Percentiles rank a stretch among this genome's conserved stretches.
phyloP scores from a whole-genome alignment of 35 echinoderm and acorn worm genomes.

The Amphiura filiformis region DNA sequence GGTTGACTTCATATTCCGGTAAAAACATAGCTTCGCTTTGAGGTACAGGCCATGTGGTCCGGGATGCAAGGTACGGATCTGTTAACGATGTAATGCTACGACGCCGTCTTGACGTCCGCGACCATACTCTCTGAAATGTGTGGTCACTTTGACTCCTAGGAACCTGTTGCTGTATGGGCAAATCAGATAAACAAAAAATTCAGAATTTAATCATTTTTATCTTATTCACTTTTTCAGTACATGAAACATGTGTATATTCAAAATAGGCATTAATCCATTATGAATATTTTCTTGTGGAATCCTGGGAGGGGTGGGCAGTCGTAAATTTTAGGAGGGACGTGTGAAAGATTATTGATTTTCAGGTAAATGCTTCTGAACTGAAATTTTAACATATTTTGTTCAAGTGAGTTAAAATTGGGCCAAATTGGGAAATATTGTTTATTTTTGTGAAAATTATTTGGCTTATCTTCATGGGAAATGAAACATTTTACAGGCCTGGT shows the following conservation, averaged over 20 bases:
- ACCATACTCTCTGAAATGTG: conserved; percentile 89
- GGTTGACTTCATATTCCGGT: conserved; percentile 94
- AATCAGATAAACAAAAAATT: neutral
- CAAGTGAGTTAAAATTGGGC: no score
- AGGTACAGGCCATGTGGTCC: conserved; percentile 89
- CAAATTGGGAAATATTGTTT: no score
- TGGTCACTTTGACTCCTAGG: conserved; percentile 88
- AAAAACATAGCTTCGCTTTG: conserved; percentile 95
- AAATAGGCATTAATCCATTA: neutral
- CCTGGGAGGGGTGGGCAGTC: no score
- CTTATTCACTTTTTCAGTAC: neutral
- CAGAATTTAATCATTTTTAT: neutral
- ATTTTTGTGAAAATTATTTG: no score
- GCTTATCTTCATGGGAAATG: no score
- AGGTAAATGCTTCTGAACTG: neutral
- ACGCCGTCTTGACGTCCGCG: conserved; percentile 74
- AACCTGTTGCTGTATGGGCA: conserved; percentile 22
- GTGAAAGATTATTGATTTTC: neutral
- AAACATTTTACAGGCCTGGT: no score
- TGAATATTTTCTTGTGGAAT: neutral
- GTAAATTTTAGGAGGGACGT: neutral
- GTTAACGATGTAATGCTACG: conserved; percentile 73
- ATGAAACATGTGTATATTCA: neutral
- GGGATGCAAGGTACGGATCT: conserved; percentile 88
- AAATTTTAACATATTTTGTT: no score